Conservation (phyloP, 2,888 invertebrate species). For the Agonopterix heracliana region DNA sequence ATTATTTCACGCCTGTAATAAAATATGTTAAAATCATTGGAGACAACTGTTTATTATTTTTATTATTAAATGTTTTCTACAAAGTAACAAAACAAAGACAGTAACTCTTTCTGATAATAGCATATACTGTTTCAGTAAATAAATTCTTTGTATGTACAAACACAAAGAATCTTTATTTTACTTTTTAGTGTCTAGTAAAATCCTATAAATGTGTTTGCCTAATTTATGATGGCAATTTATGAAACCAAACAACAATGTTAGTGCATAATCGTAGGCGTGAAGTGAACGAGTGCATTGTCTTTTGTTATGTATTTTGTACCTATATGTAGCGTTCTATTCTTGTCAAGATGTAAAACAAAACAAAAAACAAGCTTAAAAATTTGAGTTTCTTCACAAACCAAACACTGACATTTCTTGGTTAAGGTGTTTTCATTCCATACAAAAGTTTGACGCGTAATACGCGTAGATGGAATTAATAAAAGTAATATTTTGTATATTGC, state of each 20-base stretch:
- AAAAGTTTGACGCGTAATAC: too few species aligned
- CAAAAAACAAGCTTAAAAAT: too few species aligned
- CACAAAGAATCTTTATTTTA: constrained; percentile 24
- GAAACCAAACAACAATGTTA: constrained; percentile 25
- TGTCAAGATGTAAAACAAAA: too few species aligned
- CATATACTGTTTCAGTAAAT: constrained; percentile 6
- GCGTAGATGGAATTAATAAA: too few species aligned
- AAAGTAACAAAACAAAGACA: constrained; percentile 31
- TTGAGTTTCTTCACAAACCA: too few species aligned
- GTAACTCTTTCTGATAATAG: constrained; percentile 17
- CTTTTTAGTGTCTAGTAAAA: constrained; percentile 44
- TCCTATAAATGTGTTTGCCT: constrained; percentile 40
- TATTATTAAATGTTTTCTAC: constrained; percentile 9
- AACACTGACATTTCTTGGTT: too few species aligned
- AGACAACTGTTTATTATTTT: neutral
- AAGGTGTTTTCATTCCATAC: too few species aligned
- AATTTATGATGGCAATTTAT: constrained; percentile 44
- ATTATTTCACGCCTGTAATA: constrained; percentile 1
- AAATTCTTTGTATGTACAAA: neutral
- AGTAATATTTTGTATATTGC: too few species aligned
- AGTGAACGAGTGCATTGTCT: neutral
- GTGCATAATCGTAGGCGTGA: constrained; percentile 3
- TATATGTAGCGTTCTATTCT: too few species aligned
- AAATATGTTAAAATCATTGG: neutral
- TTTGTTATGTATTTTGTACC: neutral